These are phyloP conservation scores for Hippasteria phrygiana DNA, from an alignment of 53 echinoderm and acorn worm species.

Conservation along the genomic window DNA sequence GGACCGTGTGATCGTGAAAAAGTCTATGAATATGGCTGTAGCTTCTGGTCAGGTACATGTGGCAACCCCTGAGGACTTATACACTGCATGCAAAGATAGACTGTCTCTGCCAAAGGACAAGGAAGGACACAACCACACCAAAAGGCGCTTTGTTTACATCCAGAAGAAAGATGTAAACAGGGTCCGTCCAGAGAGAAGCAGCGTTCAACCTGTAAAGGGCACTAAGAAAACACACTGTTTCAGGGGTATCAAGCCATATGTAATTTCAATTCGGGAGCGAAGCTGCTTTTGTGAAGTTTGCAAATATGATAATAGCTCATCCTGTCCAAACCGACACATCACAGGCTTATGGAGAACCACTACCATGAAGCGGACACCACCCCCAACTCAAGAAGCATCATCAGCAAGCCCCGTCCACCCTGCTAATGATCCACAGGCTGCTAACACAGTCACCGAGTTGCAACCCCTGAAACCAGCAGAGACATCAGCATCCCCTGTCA, in stretches of 20 bases:
- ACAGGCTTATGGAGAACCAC: constrained; percentile 14
- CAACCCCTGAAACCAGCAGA: no score
- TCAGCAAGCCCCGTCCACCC: no score
- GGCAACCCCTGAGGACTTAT: constrained; percentile 25
- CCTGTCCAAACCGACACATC: constrained; percentile 19
- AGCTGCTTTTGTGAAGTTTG: constrained; percentile 28
- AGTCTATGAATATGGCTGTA: constrained; percentile 19
- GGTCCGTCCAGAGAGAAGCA: constrained; percentile 16
- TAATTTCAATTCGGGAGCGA: constrained; percentile 10
- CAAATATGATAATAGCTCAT: background rate
- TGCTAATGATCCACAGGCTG: no score
- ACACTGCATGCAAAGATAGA: constrained; percentile 12
- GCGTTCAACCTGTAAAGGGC: constrained; percentile 32
- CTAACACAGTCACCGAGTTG: no score
- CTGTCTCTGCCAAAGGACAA: constrained; percentile 8
- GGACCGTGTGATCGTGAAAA: constrained; percentile 71
- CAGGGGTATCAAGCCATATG: background rate
- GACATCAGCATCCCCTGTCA: no score
- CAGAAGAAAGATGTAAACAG: constrained; percentile 19
- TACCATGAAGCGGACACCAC: background rate
- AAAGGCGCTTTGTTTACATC: constrained; percentile 59
- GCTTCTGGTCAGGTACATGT: constrained; percentile 53
- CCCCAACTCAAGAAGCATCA: background rate
- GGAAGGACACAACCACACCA: constrained; percentile 39
- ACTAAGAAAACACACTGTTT: constrained; percentile 50